Evolutionary conservation across 2,797 vertebrate species (phyloP).

Genomic region (Cossypha heuglini): DNA sequence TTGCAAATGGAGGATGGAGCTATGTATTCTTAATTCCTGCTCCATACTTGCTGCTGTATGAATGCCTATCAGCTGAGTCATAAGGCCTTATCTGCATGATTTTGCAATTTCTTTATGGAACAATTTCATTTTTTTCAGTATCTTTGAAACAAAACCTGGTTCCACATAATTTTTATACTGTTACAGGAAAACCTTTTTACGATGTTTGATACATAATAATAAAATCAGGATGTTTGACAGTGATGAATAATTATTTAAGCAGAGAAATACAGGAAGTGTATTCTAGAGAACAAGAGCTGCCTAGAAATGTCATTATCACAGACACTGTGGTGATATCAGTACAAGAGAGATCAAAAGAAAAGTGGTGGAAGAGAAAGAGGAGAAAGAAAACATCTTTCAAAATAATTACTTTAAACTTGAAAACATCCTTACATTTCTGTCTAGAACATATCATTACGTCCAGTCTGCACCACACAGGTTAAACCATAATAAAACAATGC

Average conservation of each 20-base stretch:
- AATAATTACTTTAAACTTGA: neutral
- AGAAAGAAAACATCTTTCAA: neutral
- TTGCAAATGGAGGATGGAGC: conserved; percentile 3
- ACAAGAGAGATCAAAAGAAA: neutral
- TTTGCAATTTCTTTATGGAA: neutral
- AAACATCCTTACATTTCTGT: neutral
- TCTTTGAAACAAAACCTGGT: neutral
- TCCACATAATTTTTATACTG: neutral
- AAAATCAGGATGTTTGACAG: neutral
- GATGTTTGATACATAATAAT: neutral
- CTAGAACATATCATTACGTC: neutral
- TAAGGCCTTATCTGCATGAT: neutral
- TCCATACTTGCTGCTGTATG: neutral
- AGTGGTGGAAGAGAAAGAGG: neutral
- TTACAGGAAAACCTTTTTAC: neutral
- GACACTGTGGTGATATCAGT: neutral
- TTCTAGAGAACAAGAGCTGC: neutral
- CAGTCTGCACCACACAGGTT: neutral
- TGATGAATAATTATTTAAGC: neutral
- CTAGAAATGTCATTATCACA: neutral
- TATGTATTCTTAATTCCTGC: neutral
- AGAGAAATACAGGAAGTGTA: neutral
- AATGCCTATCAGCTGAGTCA: conserved; percentile 4
- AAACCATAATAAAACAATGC: neutral
- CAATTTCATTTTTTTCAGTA: neutral